Base-by-base conservation (phyloP, 2,113 vertebrate species). In the Noctilio leporinus region DNA sequence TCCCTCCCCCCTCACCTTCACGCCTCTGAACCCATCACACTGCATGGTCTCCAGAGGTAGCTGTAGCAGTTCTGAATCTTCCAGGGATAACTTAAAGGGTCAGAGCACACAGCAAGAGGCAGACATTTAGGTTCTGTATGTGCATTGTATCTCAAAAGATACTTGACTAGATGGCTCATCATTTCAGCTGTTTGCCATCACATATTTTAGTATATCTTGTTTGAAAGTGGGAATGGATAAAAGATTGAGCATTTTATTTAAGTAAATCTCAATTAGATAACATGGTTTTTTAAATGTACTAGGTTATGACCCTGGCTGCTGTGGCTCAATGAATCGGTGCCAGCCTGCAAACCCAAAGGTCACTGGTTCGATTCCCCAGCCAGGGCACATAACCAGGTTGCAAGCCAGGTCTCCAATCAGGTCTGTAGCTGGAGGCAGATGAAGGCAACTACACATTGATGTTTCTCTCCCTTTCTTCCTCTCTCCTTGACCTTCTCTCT, bases 181-280 rank as follows among this genome's bases (percentile, higher is more conserved):
- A 51, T 49, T 80, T 40, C 33, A 35, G 49, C 80, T 89, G 16
- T 83, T 86, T 83, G 81, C 76, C 20, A 6, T 77, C 65, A 84
- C 45, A 53, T 72, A 70, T 77, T 92, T 81, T 65, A 64, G 20
- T 65, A 35, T 86, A 67, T 59, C 38, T 67, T 96, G 22, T 81
- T 94, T 87, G 47, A 88, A 89, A 86, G 22, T 89, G 38, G 47
- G 65, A 81, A 33, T 45, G 92, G 45, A 33, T 57, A 40, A 81
- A 33, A 91, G 28, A 70, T 20, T 84, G 28, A 73, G 86, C 5
- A 47, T 76, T 86, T 82, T 77, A 85, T 78, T 94, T 35, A 80
- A 83, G 93, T 87, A n/a, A 85, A 40, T 91, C 95, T 92, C 70
- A 49, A 4, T 53, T 67, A 89, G 53, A 78, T 82, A 57, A 35